phyloP scores from a whole-genome alignment of 1,140 invertebrate genomes.

The Drosophila orena region DNA sequence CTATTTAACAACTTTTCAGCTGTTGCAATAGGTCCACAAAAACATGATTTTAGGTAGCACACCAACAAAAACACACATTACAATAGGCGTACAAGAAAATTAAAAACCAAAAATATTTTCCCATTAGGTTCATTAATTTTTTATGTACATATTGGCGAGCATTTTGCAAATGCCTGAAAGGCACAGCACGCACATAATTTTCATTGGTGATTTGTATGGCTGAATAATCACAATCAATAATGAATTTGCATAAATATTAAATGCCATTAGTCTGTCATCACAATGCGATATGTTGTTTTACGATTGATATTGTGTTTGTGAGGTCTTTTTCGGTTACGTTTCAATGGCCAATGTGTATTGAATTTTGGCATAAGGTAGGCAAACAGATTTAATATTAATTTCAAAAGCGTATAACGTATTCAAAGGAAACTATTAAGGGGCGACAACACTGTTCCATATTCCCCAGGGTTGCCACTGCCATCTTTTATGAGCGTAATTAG shows the following conservation, averaged over 20 bases:
- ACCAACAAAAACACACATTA: not conserved
- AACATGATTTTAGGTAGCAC: not conserved
- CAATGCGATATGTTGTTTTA: constrained; percentile 22
- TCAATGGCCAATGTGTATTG: constrained; percentile 13
- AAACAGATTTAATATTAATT: constrained; percentile 1
- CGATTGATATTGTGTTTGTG: not conserved
- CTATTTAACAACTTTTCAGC: not conserved
- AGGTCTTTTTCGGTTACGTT: constrained; percentile 18
- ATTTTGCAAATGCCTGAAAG: constrained; percentile 3
- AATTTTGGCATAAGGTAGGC: constrained; percentile 1
- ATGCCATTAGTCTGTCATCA: constrained; percentile 54
- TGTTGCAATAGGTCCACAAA: not conserved
- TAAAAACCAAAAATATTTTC: not conserved
- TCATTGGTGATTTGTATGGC: constrained; percentile 2
- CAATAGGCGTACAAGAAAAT: not conserved
- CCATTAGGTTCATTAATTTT: not conserved
- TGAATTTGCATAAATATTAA: constrained; percentile 69
- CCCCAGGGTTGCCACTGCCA: not conserved
- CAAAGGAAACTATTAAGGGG: not conserved
- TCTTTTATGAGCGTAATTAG: constrained; percentile 37
- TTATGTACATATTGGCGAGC: not conserved
- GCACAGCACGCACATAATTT: constrained; percentile 14
- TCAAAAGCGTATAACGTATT: not conserved
- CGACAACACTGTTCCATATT: not conserved
- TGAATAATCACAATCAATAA: constrained; percentile 64